phyloP scores from a whole-genome alignment of 2,113 vertebrate genomes.

The Zosterops japonicus region DNA sequence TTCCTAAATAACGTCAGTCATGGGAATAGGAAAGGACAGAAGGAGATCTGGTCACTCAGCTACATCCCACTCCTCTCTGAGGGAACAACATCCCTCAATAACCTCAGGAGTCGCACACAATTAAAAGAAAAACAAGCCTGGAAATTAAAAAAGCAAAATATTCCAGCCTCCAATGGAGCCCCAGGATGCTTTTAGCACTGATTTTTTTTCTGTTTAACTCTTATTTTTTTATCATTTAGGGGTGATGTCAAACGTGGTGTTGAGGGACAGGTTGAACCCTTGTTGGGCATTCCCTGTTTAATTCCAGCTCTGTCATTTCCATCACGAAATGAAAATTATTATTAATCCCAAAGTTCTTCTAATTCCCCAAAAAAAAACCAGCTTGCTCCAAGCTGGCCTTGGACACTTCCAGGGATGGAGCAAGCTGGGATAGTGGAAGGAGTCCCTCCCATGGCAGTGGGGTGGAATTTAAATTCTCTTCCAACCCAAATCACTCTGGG shows the following conservation, averaged over 20 bases:
- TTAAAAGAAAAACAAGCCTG: neutral
- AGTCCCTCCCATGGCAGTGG: neutral
- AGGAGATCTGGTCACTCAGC: neutral
- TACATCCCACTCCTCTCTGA: neutral
- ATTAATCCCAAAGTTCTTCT: neutral
- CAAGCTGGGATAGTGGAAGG: neutral
- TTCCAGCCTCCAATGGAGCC: constrained; percentile 6
- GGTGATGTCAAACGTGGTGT: neutral
- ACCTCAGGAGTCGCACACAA: neutral
- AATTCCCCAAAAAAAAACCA: no score
- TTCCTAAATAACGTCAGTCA: neutral
- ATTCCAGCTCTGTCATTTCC: neutral
- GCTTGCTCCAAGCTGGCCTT: no score
- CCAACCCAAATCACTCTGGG: neutral
- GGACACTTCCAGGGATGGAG: no score
- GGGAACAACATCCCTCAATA: neutral
- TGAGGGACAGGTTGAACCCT: constrained; percentile 1
- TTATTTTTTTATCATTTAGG: neutral
- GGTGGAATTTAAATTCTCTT: neutral
- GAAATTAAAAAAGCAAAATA: neutral
- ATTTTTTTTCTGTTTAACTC: neutral
- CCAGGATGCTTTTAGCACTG: neutral
- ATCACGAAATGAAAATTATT: neutral
- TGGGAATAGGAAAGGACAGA: neutral
- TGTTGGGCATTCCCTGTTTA: neutral